These are phyloP conservation scores for Mionectes olivaceus DNA, from an alignment of 2,797 vertebrate genomes.

Conservation along the genomic window DNA sequence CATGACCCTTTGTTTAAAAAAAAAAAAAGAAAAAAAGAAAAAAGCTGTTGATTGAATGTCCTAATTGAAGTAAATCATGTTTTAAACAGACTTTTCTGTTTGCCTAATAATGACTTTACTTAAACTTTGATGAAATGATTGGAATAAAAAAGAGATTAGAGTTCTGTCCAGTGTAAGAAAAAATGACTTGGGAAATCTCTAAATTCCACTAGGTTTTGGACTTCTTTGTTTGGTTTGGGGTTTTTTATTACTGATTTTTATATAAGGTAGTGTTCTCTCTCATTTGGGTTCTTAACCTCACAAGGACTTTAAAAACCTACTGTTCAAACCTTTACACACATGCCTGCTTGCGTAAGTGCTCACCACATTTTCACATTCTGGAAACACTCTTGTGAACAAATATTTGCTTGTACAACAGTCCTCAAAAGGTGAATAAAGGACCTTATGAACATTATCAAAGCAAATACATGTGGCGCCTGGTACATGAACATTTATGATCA, in stretches of 20 bases:
- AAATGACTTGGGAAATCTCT: not conserved
- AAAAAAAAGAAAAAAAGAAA: too few relatives aligned
- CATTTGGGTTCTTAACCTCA: not conserved
- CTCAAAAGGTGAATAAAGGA: slow-evolving; percentile 1
- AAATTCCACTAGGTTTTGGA: not conserved
- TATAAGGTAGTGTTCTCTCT: not conserved
- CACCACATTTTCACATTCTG: not conserved
- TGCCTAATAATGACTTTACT: not conserved
- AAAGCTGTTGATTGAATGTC: not conserved
- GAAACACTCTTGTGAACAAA: slow-evolving; percentile 30
- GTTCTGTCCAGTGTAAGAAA: not conserved
- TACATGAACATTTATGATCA: not conserved
- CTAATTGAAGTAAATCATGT: not conserved
- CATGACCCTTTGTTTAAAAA: not conserved
- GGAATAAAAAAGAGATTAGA: not conserved
- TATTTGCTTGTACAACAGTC: slow-evolving; percentile 31
- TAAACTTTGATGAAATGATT: not conserved
- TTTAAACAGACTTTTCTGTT: not conserved
- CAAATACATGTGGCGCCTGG: slow-evolving; percentile 31
- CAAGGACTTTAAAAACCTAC: not conserved
- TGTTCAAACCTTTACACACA: not conserved
- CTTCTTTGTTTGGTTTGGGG: not conserved
- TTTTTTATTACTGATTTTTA: not conserved
- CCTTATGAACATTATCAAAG: slow-evolving; percentile 26
- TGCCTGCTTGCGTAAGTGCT: not conserved